Conservation (phyloP, 2,113 vertebrate species). For the Fregetta grallaria region DNA sequence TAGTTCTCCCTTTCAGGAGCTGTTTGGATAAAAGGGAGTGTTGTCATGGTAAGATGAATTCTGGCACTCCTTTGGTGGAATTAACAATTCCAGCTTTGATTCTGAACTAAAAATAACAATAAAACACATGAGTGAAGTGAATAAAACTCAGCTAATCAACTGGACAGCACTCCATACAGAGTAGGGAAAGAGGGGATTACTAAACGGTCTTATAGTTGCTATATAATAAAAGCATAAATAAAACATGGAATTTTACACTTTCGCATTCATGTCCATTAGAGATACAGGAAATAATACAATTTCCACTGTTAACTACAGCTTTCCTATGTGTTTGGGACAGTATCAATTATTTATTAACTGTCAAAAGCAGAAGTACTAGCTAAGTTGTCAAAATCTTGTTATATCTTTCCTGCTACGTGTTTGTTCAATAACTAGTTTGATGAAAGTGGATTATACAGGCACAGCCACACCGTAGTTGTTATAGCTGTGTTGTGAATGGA, state of each 20-base stretch:
- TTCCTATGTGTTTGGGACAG: neutral
- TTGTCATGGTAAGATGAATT: slow-evolving; percentile 15
- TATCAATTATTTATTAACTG: neutral
- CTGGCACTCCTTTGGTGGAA: neutral
- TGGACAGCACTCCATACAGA: neutral
- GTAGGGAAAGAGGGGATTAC: neutral
- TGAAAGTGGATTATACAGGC: neutral
- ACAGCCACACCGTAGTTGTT: neutral
- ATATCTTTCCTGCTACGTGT: neutral
- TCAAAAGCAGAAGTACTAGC: neutral
- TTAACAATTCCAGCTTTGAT: neutral
- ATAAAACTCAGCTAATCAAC: neutral
- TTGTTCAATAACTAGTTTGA: neutral
- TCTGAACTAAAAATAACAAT: neutral
- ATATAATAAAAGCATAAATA: neutral
- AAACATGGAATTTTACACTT: neutral
- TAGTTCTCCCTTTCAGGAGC: neutral
- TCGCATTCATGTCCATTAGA: neutral
- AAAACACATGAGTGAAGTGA: neutral
- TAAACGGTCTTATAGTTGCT: neutral
- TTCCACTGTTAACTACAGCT: neutral
- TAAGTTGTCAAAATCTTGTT: neutral
- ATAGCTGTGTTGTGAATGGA: neutral
- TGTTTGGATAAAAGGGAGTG: neutral
- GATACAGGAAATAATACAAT: neutral